Evolutionary conservation across 1,140 invertebrate species (phyloP).

Genomic region (Drosophila sulfurigaster): DNA sequence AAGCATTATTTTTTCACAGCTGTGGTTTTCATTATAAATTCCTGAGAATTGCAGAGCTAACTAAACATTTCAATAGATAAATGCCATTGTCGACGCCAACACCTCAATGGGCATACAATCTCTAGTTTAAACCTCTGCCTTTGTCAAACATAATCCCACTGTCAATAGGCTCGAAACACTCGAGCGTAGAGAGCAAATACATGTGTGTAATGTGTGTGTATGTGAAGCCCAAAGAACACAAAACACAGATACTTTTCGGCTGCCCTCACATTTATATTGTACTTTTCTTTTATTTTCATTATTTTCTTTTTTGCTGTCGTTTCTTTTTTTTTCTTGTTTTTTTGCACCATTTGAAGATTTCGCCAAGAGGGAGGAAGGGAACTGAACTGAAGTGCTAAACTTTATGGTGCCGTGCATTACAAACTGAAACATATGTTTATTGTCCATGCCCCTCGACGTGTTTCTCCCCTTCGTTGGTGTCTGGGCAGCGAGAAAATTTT

Average conservation of each 20-base stretch:
- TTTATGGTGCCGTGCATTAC: constrained; percentile 76
- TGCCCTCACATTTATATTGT: constrained; percentile 60
- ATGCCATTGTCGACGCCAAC: neutral
- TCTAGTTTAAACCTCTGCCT: constrained; percentile 25
- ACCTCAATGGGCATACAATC: neutral
- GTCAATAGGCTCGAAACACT: constrained; percentile 46
- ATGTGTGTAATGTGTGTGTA: constrained; percentile 33
- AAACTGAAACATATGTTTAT: constrained; percentile 82
- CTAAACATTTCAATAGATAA: neutral
- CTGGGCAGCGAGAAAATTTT: constrained; percentile 55
- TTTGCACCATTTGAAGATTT: constrained; percentile 35
- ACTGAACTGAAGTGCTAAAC: constrained; percentile 32
- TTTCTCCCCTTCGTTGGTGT: constrained; percentile 17
- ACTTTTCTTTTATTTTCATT: constrained; percentile 25
- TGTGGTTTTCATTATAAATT: constrained; percentile 2
- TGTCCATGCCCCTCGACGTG: constrained; percentile 44
- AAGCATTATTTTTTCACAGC: neutral
- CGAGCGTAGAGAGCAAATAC: constrained; percentile 54
- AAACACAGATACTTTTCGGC: constrained; percentile 64
- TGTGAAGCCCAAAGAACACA: constrained; percentile 4
- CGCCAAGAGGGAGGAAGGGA: neutral
- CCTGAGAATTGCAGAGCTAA: neutral
- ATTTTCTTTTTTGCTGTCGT: neutral
- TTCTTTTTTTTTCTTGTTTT: constrained; percentile 3
- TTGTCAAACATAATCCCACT: constrained; percentile 66